Base-by-base conservation (phyloP, 2,888 invertebrate species). In the Chrysolina americana region DNA sequence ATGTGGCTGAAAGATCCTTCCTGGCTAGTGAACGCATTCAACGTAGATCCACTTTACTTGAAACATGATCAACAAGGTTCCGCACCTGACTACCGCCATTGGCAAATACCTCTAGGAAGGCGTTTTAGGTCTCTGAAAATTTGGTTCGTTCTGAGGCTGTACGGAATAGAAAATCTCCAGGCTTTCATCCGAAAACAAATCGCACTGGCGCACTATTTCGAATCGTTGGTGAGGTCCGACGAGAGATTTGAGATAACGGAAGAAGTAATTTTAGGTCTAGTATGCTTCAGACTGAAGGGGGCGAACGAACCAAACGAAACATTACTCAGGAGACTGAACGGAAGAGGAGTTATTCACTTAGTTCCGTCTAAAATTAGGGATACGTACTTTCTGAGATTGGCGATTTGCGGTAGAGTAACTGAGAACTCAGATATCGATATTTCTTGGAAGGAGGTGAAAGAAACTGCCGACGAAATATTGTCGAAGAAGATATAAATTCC, bases 21-120 rank as follows among this genome's bases (percentile, higher is more conserved):
- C 65, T 95, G 96, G 91, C 92, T 99, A 71, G 95, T 98, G 0
- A 95, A 97, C 83, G 98, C 99, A 0, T 96, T 99, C 88, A 98
- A 98, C 81, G 98, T 99, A 0, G 98, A 99, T 88, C 99, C 99
- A 0, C 89, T 98, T 0, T 99, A 99, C 85, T 89, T 99, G 77
- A 97, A 98, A 86, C 98, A 99, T 86, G 96, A 96, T 76, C 94
- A 94, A 89, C 96, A 97, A 86, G 96, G 96, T 13, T 92, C 94
- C 2, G 95, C 95, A 0, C 97, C 92, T 23, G 91, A 91, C 78
- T 92, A 92, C 77, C 89, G 96, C 89, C 95, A 97, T 84, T 96
- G 96, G 96, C 96, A 96, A 87, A 94, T 96, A 84, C 92, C 96
- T 5, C 89, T 98, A 23, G 98, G 98, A 0, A 91, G 98, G 64